Evolutionary conservation across 2,113 vertebrate species (phyloP).

Genomic region (Hippolais icterina): DNA sequence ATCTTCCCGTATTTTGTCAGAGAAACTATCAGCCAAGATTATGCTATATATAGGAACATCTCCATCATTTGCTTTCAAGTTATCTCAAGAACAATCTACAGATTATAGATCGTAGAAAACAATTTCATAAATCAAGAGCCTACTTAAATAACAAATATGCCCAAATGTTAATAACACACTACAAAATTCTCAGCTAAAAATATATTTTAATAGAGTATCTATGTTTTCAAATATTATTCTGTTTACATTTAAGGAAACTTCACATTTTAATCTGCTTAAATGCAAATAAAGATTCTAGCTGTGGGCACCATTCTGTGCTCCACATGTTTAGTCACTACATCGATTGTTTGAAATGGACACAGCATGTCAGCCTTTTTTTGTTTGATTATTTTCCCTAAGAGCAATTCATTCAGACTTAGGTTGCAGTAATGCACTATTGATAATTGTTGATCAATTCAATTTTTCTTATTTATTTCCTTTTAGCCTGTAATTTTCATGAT

Average conservation of each 20-base stretch:
- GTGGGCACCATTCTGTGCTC: not conserved
- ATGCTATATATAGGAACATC: not conserved
- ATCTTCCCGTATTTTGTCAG: not conserved
- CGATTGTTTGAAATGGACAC: not conserved
- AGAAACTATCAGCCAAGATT: not conserved
- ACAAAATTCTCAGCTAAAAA: not conserved
- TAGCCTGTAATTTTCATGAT: not conserved
- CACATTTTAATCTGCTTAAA: not conserved
- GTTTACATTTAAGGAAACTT: not conserved
- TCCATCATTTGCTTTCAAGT: not conserved
- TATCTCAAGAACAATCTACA: not conserved
- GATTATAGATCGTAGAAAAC: not conserved
- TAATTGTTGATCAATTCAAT: not conserved
- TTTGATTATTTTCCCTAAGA: not conserved
- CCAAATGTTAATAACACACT: not conserved
- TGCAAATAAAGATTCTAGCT: not conserved
- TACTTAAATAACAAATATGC: not conserved
- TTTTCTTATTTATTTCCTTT: conserved; percentile 21
- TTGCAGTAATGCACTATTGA: conserved; percentile 22
- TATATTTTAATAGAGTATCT: not conserved
- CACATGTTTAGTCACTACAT: not conserved
- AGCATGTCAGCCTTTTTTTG: not conserved
- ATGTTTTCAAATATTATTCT: not conserved
- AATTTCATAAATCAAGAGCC: not conserved
- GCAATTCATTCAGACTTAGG: not conserved